These are phyloP conservation scores for Oryzias melastigma DNA, from an alignment of 2,113 vertebrate genomes.

Conservation along the genomic window DNA sequence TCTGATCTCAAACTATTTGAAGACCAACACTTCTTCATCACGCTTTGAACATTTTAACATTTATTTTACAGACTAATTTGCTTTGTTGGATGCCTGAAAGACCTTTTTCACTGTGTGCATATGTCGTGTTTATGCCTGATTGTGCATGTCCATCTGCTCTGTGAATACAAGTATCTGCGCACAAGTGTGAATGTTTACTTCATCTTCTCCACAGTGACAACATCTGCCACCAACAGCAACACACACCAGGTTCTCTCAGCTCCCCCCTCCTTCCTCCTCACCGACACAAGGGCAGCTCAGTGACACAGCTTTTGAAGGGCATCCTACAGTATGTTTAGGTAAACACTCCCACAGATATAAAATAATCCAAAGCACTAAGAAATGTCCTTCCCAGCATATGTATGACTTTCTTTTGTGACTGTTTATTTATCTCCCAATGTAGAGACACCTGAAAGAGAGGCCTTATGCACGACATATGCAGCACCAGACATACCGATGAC, in stretches of 20 bases:
- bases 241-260: constrained; percentile 8
- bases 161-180: constrained; percentile 11
- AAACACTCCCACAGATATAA: constrained; percentile 38
- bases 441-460: background rate
- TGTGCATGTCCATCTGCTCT: constrained; percentile 25
- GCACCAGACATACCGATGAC: constrained; percentile 9
- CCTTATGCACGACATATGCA: background rate
- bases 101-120: background rate
- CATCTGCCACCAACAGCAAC: constrained; percentile 48
- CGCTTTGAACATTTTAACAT: constrained; percentile 5
- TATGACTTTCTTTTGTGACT: constrained; percentile 43
- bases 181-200: constrained; percentile 35
- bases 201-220: constrained; percentile 35
- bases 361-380: constrained; percentile 61
- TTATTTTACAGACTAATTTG: constrained; percentile 11
- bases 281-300: constrained; percentile 49
- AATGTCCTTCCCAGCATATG: constrained; percentile 58
- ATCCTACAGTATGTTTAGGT: constrained; percentile 39
- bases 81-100: background rate
- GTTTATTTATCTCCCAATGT: constrained; percentile 33
- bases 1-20: constrained; percentile 26
- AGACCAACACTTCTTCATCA: constrained; percentile 3
- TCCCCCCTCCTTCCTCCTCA: background rate
- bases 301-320: constrained; percentile 60
- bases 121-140: constrained; percentile 1